These are phyloP conservation scores for Prochilodus magdalenae DNA, from an alignment of 2,113 vertebrate species.

Conservation along the genomic window DNA sequence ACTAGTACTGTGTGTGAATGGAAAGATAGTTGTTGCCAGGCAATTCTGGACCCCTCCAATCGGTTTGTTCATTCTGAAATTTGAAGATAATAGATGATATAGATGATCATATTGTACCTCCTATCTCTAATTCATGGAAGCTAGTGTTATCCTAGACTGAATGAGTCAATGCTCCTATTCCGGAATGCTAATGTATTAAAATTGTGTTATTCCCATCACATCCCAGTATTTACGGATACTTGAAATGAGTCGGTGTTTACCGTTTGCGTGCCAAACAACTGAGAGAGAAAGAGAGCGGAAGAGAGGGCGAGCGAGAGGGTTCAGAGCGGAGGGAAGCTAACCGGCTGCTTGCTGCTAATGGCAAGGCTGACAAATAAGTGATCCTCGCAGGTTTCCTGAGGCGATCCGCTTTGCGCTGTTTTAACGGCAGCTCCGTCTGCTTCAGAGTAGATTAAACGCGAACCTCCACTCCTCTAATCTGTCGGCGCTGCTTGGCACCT, in stretches of 20 bases:
- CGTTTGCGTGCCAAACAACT: slow-evolving; percentile 6
- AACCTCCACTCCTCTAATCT: slow-evolving; percentile 70
- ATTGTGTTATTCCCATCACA: slow-evolving; percentile 5
- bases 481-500: slow-evolving; percentile 70
- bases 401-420: slow-evolving; percentile 57
- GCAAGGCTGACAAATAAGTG: slow-evolving; percentile 33
- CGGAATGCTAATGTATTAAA: background rate
- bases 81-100: too few relatives aligned
- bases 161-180: background rate
- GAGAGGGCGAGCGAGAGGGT: background rate
- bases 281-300: slow-evolving; percentile 3
- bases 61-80: too few relatives aligned
- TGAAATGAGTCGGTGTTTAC: slow-evolving; percentile 1
- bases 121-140: too few relatives aligned
- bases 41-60: too few relatives aligned
- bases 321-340: slow-evolving; percentile 38
- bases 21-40: too few relatives aligned
- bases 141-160: too few relatives aligned
- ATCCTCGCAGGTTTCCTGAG: slow-evolving; percentile 44
- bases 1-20: too few relatives aligned
- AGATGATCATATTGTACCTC: too few relatives aligned
- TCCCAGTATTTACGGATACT: background rate
- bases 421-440: slow-evolving; percentile 54
- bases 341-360: slow-evolving; percentile 27
- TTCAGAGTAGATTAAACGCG: slow-evolving; percentile 66